A percentile compares a stretch with the other conserved stretches of the same genome.
Conservation (phyloP, 2,888 invertebrate species). For the Norana najaformis region DNA sequence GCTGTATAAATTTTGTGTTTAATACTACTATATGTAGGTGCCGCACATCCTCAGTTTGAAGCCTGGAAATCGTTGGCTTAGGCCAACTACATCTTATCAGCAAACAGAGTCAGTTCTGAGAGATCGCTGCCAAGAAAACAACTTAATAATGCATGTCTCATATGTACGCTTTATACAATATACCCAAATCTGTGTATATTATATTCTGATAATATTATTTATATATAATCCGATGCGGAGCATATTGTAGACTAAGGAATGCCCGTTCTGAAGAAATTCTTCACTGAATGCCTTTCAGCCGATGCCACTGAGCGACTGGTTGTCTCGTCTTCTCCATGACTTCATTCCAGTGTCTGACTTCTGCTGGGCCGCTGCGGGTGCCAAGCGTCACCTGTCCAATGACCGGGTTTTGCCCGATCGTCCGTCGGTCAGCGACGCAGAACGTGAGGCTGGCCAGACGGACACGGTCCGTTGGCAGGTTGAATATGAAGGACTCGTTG, state of each 20-base stretch:
- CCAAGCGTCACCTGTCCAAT: constrained; percentile 66
- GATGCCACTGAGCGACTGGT: constrained; percentile 93
- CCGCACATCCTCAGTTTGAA: no score
- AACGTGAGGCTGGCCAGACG: constrained; percentile 90
- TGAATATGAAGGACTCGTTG: constrained; percentile 93
- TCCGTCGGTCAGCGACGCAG: constrained; percentile 80
- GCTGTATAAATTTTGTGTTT: no score
- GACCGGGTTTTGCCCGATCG: constrained; percentile 17
- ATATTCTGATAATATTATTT: no score
- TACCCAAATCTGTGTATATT: no score
- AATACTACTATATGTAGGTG: no score
- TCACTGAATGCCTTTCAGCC: background rate
- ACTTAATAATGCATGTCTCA: no score
- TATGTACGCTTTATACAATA: no score
- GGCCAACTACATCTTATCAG: no score
- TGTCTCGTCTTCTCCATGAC: constrained; percentile 96
- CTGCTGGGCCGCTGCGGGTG: constrained; percentile 81
- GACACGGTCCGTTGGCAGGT: constrained; percentile 95
- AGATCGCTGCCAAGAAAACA: no score
- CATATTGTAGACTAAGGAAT: background rate
- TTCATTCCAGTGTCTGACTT: constrained; percentile 96
- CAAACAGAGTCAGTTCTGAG: no score
- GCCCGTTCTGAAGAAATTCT: background rate
- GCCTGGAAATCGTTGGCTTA: no score
- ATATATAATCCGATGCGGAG: no score